Evolutionary conservation across 1,140 invertebrate genomes (phyloP).

Genomic region (Vanessa tameamea): DNA sequence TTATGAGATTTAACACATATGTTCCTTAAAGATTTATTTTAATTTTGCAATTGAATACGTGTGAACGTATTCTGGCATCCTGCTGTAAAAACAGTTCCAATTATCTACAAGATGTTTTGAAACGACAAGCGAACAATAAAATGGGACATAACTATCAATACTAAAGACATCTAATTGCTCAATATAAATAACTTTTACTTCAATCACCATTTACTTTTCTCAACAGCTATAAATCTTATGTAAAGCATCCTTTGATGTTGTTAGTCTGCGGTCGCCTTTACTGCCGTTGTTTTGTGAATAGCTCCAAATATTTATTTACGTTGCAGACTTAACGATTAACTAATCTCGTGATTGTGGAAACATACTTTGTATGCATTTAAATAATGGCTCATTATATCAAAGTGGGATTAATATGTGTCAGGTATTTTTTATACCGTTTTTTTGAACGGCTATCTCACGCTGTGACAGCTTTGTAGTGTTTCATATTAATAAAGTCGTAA

Average conservation of each 20-base stretch:
- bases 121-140: neutral
- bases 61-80: no score
- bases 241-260: constrained; percentile 19
- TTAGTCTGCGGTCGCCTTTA: constrained; percentile 20
- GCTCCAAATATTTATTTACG: constrained; percentile 21
- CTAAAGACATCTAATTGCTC: constrained; percentile 11
- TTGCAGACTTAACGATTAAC: constrained; percentile 21
- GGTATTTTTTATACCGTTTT: neutral
- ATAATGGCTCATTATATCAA: constrained; percentile 19
- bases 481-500: no score
- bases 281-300: constrained; percentile 23
- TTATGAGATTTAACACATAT: no score
- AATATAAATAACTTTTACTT: neutral
- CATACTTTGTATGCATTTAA: constrained; percentile 15
- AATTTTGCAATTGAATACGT: no score
- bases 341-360: constrained; percentile 27
- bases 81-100: neutral
- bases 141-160: constrained; percentile 5
- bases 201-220: constrained; percentile 6
- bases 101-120: neutral
- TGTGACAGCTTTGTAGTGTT: no score
- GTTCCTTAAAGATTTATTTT: no score
- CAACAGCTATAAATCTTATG: neutral
- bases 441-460: no score
- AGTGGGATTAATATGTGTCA: neutral